Evolutionary conservation across 2,888 invertebrate species (phyloP).

Genomic region (Nezara viridula): DNA sequence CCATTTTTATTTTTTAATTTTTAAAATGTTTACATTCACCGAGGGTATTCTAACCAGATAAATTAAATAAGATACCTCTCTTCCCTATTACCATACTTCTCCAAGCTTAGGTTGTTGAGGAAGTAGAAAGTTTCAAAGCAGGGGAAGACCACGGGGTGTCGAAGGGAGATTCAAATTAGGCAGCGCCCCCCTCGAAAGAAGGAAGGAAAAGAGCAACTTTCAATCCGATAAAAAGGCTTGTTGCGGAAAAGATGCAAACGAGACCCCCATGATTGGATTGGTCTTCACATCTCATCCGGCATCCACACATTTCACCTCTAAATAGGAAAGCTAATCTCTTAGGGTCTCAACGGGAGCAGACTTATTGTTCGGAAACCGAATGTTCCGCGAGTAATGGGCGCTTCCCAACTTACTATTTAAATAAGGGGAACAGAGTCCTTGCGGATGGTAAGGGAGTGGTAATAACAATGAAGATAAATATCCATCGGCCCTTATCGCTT

Average conservation of each 20-base stretch:
- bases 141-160: not conserved
- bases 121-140: not conserved
- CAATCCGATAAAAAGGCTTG: constrained; percentile 57
- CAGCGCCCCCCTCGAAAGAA: not conserved
- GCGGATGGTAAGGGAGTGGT: not conserved
- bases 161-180: constrained; percentile 29
- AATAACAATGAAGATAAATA: constrained; percentile 2
- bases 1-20: no score
- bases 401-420: constrained; percentile 20
- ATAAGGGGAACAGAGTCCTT: not conserved
- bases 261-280: constrained; percentile 51
- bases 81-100: not conserved
- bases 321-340: constrained; percentile 25
- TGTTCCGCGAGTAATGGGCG: not conserved
- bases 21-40: no score
- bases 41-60: not conserved
- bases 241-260: constrained; percentile 53
- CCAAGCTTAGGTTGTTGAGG: not conserved
- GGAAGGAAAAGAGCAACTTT: not conserved
- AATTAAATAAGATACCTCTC: not conserved
- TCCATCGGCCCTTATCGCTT: not conserved
- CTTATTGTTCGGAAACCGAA: constrained; percentile 16
- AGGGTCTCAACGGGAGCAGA: not conserved
- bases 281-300: not conserved
- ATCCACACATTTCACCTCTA: constrained; percentile 8